Conservation (phyloP, 2,113 vertebrate species). For the Indri indri region DNA sequence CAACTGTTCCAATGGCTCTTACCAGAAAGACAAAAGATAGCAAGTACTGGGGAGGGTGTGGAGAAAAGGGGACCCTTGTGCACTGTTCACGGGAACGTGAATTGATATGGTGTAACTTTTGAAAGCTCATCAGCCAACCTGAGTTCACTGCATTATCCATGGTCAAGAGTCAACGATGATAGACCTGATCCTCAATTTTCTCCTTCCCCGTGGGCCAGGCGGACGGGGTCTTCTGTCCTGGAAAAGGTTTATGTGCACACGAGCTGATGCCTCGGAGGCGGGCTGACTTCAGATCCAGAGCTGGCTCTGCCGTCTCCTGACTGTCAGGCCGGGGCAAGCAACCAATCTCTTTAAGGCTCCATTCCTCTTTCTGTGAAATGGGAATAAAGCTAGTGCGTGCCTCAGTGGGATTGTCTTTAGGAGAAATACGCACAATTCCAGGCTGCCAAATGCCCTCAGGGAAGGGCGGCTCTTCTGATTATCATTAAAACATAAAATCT, state of each 20-base stretch:
- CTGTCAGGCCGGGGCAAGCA: neutral
- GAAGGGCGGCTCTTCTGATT: neutral
- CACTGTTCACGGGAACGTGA: neutral
- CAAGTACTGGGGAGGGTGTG: neutral
- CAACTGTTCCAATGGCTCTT: neutral
- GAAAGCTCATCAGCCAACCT: neutral
- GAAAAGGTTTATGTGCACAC: neutral
- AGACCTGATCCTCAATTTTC: neutral
- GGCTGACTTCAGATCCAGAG: neutral
- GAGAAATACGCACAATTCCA: neutral
- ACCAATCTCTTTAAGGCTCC: neutral
- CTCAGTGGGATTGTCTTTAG: neutral
- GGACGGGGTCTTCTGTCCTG: neutral
- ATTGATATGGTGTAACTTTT: neutral
- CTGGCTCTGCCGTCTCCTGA: fast-evolving
- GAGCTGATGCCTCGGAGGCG: neutral
- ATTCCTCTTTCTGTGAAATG: neutral
- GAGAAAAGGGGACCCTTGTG: neutral
- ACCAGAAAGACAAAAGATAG: neutral
- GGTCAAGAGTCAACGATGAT: neutral
- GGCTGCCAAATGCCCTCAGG: neutral
- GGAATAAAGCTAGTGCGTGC: neutral
- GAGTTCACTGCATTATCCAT: neutral
- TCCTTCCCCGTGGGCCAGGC: neutral
- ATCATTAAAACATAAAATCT: neutral